A percentile compares a stretch with the other conserved stretches of the same genome.
Evolutionary conservation across 2,113 vertebrate species (phyloP).

Genomic region (Ovis canadensis): DNA sequence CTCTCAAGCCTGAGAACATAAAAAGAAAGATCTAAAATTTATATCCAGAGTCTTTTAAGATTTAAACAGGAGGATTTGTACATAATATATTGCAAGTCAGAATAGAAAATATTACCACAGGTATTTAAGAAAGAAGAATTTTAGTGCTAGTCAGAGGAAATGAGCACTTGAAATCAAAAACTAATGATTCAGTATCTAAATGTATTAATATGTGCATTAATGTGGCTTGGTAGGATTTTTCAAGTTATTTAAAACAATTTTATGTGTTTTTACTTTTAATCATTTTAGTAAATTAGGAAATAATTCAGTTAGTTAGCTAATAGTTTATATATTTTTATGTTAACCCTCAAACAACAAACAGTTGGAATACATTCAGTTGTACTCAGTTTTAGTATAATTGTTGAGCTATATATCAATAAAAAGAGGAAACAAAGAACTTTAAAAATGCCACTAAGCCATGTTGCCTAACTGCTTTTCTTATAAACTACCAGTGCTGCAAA

Average conservation of each 20-base stretch:
- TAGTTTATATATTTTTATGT: constrained; percentile 26
- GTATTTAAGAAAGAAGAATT: background rate
- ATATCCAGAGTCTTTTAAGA: background rate
- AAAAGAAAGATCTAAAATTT: background rate
- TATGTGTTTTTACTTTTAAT: background rate
- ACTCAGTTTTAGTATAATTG: background rate
- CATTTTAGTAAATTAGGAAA: background rate
- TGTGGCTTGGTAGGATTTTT: background rate
- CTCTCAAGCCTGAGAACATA: background rate
- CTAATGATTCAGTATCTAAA: background rate
- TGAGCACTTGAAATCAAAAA: constrained; percentile 28
- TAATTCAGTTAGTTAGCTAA: background rate
- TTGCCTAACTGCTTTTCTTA: background rate
- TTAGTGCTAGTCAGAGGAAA: background rate
- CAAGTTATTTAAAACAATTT: constrained; percentile 35
- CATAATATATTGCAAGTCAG: background rate
- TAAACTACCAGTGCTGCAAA: background rate
- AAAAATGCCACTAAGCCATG: background rate
- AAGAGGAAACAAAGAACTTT: background rate
- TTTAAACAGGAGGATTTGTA: background rate
- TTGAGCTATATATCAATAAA: background rate
- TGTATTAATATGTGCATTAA: background rate
- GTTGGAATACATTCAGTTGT: background rate
- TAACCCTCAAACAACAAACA: background rate
- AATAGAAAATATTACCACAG: background rate